Percentiles rank a stretch among this genome's conserved stretches.
phyloP scores from a whole-genome alignment of 2,113 vertebrate species.

The Paramormyrops kingsleyae region DNA sequence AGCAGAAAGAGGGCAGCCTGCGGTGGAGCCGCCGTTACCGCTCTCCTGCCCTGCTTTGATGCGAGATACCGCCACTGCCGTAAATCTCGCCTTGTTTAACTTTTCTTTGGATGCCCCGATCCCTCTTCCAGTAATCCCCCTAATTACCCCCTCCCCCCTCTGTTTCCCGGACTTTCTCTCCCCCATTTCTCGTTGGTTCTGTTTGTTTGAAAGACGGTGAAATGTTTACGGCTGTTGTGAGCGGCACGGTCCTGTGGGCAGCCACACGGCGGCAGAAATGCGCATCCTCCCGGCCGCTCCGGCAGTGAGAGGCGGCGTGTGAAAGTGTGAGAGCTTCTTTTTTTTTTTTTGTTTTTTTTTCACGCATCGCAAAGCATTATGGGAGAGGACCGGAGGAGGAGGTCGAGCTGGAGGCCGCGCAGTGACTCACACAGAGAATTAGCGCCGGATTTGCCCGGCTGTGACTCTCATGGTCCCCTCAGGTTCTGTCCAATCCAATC shows the following conservation, averaged over 20 bases:
- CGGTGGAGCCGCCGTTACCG: conserved; percentile 44
- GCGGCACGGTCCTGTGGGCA: neutral
- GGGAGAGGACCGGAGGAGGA: conserved; percentile 3
- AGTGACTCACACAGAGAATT: neutral
- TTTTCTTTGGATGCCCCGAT: conserved; percentile 61
- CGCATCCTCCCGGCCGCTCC: neutral
- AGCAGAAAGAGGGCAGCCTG: conserved; percentile 48
- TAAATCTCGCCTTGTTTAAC: conserved; percentile 64
- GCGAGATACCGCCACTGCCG: conserved; percentile 35
- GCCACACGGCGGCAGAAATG: neutral
- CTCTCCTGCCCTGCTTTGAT: conserved; percentile 52
- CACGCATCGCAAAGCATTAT: neutral
- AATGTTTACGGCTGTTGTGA: neutral
- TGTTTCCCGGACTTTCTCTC: neutral
- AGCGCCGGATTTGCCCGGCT: neutral
- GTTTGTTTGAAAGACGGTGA: neutral
- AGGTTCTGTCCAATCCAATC: neutral
- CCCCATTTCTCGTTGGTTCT: neutral
- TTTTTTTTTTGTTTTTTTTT: neutral
- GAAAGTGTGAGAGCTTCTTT: neutral
- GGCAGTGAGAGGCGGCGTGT: conserved; percentile 1
- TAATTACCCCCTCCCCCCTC: neutral
- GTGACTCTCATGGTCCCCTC: neutral
- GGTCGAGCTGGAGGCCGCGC: conserved; percentile 3
- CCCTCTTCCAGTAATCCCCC: conserved; percentile 65